phyloP scores from a whole-genome alignment of 2,797 vertebrate species.

The Lerista edwardsae region DNA sequence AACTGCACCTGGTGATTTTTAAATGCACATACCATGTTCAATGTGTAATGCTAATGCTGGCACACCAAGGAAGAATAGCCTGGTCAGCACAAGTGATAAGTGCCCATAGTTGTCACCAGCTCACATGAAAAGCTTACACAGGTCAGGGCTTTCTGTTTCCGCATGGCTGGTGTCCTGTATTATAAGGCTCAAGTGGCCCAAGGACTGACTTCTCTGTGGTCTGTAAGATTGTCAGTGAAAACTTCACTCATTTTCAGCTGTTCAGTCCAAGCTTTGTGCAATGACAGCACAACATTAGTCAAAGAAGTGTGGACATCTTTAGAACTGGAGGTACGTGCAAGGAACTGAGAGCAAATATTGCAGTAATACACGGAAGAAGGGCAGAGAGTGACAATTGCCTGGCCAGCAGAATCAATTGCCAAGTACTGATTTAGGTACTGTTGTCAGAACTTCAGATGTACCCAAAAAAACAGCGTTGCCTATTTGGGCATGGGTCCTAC shows the following conservation, averaged over 20 bases:
- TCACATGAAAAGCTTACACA: neutral
- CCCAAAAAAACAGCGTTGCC: neutral
- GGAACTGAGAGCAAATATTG: neutral
- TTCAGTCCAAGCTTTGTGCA: neutral
- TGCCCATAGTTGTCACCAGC: neutral
- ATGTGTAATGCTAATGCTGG: neutral
- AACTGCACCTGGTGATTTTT: neutral
- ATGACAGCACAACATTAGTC: neutral
- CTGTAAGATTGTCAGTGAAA: neutral
- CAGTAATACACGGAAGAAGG: no score
- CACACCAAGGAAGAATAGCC: neutral
- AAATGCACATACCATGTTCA: neutral
- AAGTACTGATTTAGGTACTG: neutral
- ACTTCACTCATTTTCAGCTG: neutral
- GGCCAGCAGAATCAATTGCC: neutral
- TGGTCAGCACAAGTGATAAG: neutral
- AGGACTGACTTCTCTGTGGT: neutral
- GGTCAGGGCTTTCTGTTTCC: neutral
- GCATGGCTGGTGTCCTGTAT: no score
- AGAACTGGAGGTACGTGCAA: neutral
- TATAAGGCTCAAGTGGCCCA: neutral
- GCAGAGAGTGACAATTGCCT: neutral
- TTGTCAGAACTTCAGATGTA: neutral
- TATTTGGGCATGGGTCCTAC: neutral
- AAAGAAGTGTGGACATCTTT: neutral